phyloP scores from a whole-genome alignment of 2,888 invertebrate genomes.

The Volucella bombylans region DNA sequence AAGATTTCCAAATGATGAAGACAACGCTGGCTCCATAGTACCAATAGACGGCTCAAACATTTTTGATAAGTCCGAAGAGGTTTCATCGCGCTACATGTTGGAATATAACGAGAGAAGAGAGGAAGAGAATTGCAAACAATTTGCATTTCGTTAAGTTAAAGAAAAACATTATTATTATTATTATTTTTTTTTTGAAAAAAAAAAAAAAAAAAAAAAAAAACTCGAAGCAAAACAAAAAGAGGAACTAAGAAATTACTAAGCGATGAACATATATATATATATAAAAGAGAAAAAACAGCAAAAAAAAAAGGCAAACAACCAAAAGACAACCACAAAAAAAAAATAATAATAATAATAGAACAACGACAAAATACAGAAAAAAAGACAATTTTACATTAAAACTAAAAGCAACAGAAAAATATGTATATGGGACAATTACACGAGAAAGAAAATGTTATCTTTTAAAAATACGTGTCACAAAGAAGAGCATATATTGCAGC shows the following conservation, averaged over 20 bases:
- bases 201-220: background rate
- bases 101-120: slow-evolving; percentile 72
- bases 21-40: slow-evolving; percentile 76
- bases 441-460: background rate
- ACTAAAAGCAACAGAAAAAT: slow-evolving; percentile 14
- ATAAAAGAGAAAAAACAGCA: slow-evolving; percentile 36
- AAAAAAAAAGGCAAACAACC: slow-evolving; percentile 50
- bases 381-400: slow-evolving; percentile 6
- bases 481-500: too few species aligned
- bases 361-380: slow-evolving; percentile 22
- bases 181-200: background rate
- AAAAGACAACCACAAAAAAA: slow-evolving; percentile 42
- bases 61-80: slow-evolving; percentile 81
- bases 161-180: slow-evolving; percentile 17
- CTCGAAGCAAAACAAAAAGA: slow-evolving; percentile 51
- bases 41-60: slow-evolving; percentile 81
- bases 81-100: slow-evolving; percentile 82
- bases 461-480: background rate
- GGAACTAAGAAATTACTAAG: slow-evolving; percentile 37
- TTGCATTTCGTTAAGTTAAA: slow-evolving; percentile 45
- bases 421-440: background rate
- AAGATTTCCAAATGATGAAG: slow-evolving; percentile 61
- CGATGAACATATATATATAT: slow-evolving; percentile 39
- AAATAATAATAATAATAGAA: slow-evolving; percentile 10
- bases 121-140: slow-evolving; percentile 72